Evolutionary conservation across 1,140 invertebrate species (phyloP).

Genomic region (Akabosia matsudoensis): DNA sequence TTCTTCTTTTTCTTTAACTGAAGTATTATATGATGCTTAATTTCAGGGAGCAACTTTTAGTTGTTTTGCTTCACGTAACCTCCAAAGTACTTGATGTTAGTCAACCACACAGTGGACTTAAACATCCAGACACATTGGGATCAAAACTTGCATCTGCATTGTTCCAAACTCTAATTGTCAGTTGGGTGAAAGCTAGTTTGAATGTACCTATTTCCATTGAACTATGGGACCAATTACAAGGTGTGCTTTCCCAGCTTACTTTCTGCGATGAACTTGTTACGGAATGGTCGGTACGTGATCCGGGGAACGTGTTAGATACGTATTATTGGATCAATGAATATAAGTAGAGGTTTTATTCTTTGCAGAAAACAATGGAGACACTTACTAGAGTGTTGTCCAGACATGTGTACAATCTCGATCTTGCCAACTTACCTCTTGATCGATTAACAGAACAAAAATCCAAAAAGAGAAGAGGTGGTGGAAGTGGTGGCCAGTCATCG

Average conservation of each 20-base stretch:
- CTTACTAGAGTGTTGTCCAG: conserved; percentile 85
- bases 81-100: conserved; percentile 78
- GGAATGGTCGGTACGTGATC: conserved; percentile 91
- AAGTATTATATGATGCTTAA: conserved; percentile 36
- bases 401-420: conserved; percentile 88
- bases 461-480: conserved; percentile 60
- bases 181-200: conserved; percentile 96
- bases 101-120: conserved; percentile 67
- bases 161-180: conserved; percentile 92
- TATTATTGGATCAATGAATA: too few species aligned
- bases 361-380: conserved; percentile 92
- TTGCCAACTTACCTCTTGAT: conserved; percentile 83
- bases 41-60: conserved; percentile 75
- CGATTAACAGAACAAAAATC: conserved; percentile 77
- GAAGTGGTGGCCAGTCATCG: neutral
- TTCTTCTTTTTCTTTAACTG: too few species aligned
- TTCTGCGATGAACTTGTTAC: conserved; percentile 92
- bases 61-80: conserved; percentile 88
- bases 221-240: conserved; percentile 92
- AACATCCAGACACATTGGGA: conserved; percentile 64
- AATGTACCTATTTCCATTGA: conserved; percentile 83
- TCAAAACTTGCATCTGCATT: conserved; percentile 83
- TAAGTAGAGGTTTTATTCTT: conserved; percentile 28
- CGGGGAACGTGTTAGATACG: too few species aligned
- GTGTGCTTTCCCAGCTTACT: conserved; percentile 80